Evolutionary conservation across 2,797 vertebrate species (phyloP), one percentile per base, ranked within the genome.

Genomic region (Naso thynnoides): DNA sequence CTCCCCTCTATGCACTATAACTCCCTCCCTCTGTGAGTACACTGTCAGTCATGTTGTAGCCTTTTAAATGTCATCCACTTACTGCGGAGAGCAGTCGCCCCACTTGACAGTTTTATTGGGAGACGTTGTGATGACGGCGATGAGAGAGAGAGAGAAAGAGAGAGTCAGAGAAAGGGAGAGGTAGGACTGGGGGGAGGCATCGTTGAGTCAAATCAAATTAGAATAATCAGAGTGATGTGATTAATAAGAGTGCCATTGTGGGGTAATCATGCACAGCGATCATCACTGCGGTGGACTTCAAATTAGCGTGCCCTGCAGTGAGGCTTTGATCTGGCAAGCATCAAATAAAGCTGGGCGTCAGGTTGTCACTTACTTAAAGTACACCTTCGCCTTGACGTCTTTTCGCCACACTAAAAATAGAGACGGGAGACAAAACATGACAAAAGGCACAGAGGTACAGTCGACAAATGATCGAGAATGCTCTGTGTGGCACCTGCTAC

Each of bases 191-290:
- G 86, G 80, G 84, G 85, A 82, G 86, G 84, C 88, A 91, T 88
- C 83, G 73, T 78, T 50, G 78, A 93, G 92, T 94, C 93, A 92
- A 91, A 93, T 94, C 91, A 91, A 91, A 95, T 94, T 94, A 93
- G 90, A 94, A 93, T 93, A 92, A 93, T 90, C 90, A 88, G 92
- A 94, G 89, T 93, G 92, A 92, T 92, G 92, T 95, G 94, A 95
- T 94, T 94, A 94, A 95, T 94, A 93, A 88, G 89, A 92, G 91
- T 90, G 90, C 91, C 92, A 92, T 93, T 93, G 93, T 93, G 91
- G 88, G 91, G 91, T 94, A 93, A 93, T 93, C 92, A 93, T 91
- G 90, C 90, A 86, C 91, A 89, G 92, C 86, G 79, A 91, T 94
- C 90, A 93, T 93, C 93, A 90, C 90, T 85, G 89, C 81, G 87